These are phyloP conservation scores for Chiroxiphia lanceolata DNA, from an alignment of 2,797 vertebrate genomes.

Conservation along the genomic window DNA sequence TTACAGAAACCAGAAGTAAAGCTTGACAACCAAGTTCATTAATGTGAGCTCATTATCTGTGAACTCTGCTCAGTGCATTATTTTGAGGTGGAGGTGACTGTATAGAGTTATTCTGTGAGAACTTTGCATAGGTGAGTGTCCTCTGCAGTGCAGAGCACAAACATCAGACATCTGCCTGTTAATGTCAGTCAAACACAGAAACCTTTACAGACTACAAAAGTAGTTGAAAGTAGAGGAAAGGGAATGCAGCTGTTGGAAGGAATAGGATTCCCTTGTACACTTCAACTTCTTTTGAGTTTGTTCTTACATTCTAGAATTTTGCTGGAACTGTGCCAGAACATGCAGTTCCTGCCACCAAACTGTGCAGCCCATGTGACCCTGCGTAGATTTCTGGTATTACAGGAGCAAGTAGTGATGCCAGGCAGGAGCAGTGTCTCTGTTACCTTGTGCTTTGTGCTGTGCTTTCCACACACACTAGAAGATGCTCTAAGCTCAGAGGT, in stretches of 20 bases:
- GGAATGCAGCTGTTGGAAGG: neutral
- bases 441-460: neutral
- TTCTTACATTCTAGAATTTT: neutral
- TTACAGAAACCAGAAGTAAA: neutral
- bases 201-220: neutral
- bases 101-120: neutral
- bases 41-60: neutral
- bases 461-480: neutral
- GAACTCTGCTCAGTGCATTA: neutral
- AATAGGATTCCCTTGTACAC: neutral
- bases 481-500: neutral
- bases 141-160: neutral
- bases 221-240: neutral
- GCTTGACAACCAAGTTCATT: neutral
- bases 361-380: neutral
- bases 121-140: neutral
- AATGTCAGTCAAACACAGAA: neutral
- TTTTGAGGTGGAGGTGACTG: neutral
- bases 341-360: neutral
- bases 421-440: neutral
- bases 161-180: neutral
- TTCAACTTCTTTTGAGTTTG: neutral
- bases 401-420: neutral
- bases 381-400: neutral
- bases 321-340: neutral